Evolutionary conservation across 2,797 vertebrate species (phyloP).

Genomic region (Streptopelia turtur): DNA sequence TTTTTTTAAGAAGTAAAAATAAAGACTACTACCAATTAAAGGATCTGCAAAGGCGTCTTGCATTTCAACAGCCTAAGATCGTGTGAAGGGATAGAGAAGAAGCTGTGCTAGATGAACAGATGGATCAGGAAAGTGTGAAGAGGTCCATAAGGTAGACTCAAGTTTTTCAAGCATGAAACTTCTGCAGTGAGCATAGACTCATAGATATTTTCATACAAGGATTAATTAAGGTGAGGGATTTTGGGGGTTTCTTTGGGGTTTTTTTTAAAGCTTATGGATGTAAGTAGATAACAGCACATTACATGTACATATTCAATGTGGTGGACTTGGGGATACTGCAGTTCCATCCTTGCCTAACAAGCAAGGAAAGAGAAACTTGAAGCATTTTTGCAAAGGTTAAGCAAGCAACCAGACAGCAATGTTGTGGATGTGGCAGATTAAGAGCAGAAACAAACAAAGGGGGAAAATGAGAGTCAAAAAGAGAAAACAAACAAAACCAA

Average conservation of each 20-base stretch:
- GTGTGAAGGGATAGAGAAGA: constrained; percentile 61
- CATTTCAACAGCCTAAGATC: constrained; percentile 53
- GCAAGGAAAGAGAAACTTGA: background rate
- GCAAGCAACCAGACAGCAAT: background rate
- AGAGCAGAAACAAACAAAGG: background rate
- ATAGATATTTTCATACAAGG: constrained; percentile 25
- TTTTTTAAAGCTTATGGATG: background rate
- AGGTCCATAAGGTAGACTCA: constrained; percentile 60
- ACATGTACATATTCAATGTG: rapidly evolving
- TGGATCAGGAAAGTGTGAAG: constrained; percentile 58
- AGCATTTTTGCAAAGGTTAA: background rate
- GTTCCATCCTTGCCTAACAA: background rate
- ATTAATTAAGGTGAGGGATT: background rate
- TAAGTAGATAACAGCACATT: background rate
- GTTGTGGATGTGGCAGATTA: background rate
- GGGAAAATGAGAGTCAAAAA: background rate
- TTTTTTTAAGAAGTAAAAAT: constrained; percentile 37
- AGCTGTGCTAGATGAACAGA: constrained; percentile 67
- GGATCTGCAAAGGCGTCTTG: constrained; percentile 66
- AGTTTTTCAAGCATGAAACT: constrained; percentile 60
- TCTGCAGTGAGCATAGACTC: constrained; percentile 6
- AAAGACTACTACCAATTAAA: constrained; percentile 53
- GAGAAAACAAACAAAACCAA: no score
- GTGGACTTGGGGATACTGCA: background rate
- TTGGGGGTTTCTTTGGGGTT: background rate